Base-by-base conservation (phyloP, 2,113 vertebrate genomes). In the Scortum barcoo region DNA sequence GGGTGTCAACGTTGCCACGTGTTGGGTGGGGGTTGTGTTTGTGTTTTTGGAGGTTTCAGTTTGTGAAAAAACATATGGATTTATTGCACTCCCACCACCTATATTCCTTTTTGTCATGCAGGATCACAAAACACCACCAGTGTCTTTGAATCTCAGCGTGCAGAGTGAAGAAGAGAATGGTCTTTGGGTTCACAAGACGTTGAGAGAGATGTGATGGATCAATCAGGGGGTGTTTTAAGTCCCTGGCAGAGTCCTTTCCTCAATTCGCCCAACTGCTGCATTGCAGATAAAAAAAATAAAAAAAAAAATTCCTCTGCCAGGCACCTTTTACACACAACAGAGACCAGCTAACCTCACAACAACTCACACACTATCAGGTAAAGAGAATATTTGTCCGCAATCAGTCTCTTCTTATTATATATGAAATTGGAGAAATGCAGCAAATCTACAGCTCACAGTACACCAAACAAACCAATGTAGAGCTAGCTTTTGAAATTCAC, bases 241-340 rank as follows among this genome's bases (percentile, higher is more conserved):
- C 70, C 40, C 79, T 90, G 86, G 83, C 82, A 89, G 72, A 72
- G 60, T 72, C 57, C 61, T 77, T 50, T 78, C 71, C 69, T 86
- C 81, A 77, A 81, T 84, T 80, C 56, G 4, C 71, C 57, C 65
- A 76, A 56, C 80, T 93, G 90, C 91, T 94, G 93, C 93, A 94
- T 84, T 93, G 93, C 93, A 94, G 92, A 91, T 93, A 91, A 91
- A 90, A 36, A 87, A 92, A 91, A 91, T 93, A 91, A 91, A 90
- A 36, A 87, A 92, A 91, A 90, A 88, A 40, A 72, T 63, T 73
- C 16, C 71, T 80, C 48, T 71, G 54, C 70, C 66, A 80, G 69
- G 70, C 56, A 84, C 68, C 65, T 88, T 84, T 76, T 73, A 65
- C 68, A 87, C 76, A 80, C 88, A 88, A 80, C 58, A 80, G 53